Conservation (phyloP, 2,113 vertebrate genomes). For the Saccopteryx bilineata region DNA sequence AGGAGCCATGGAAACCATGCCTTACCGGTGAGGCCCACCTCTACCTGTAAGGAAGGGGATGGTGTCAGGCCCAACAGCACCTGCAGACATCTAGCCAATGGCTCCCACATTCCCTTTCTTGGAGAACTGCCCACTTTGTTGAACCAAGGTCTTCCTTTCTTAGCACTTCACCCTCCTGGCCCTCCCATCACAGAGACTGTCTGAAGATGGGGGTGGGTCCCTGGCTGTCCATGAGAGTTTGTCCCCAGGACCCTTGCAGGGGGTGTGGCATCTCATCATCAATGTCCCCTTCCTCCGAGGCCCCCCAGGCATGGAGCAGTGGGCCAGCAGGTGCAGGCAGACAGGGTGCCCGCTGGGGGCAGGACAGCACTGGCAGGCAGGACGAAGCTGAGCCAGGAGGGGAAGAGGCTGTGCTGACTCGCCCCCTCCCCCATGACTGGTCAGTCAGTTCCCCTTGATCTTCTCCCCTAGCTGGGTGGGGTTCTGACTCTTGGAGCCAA, state of each 20-base stretch:
- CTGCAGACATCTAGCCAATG: fast-evolving
- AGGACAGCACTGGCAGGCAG: background rate
- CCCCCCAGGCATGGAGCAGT: background rate
- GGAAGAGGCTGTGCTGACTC: background rate
- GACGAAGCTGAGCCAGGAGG: background rate
- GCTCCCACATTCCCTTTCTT: background rate
- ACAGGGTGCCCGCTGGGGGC: background rate
- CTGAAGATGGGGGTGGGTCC: no score
- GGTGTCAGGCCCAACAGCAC: fast-evolving
- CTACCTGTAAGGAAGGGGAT: background rate
- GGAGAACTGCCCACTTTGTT: background rate
- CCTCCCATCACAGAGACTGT: background rate
- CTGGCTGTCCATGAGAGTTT: background rate
- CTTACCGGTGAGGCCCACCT: background rate
- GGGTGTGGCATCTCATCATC: background rate
- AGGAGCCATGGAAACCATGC: fast-evolving
- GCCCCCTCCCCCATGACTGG: background rate
- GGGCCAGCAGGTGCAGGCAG: background rate
- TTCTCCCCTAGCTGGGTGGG: background rate
- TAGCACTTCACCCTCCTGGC: background rate
- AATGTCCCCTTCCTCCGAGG: background rate
- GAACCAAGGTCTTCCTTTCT: background rate
- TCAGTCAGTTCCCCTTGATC: background rate
- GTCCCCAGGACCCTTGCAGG: background rate
- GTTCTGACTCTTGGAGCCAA: background rate